Evolutionary conservation across 1,140 invertebrate species (phyloP).

Genomic region (Bombyx mandarina): DNA sequence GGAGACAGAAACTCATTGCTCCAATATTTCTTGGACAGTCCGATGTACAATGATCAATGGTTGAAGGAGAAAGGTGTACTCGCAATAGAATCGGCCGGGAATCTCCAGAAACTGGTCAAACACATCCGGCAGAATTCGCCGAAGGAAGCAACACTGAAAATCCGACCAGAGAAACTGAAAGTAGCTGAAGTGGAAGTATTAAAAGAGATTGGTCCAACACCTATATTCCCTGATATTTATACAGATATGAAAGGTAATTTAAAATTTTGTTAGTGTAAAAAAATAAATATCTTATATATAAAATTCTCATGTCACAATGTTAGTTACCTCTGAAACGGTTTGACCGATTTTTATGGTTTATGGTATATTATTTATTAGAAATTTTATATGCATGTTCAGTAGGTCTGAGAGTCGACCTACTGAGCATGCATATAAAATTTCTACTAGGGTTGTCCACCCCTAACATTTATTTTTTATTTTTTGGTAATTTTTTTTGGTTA

Average conservation of each 20-base stretch:
- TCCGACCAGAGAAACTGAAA: constrained; percentile 17
- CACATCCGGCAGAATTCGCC: constrained; percentile 37
- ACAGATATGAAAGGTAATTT: constrained; percentile 14
- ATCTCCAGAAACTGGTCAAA: constrained; percentile 34
- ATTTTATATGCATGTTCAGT: no score
- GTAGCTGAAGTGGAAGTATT: constrained; percentile 13
- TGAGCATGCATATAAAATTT: no score
- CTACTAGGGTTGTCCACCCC: no score
- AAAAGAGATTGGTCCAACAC: constrained; percentile 25
- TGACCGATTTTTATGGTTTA: no score
- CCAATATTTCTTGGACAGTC: constrained; percentile 46
- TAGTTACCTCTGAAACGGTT: no score
- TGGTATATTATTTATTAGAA: no score
- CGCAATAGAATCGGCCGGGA: constrained; percentile 34
- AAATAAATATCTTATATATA: no score
- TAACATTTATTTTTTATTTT: no score
- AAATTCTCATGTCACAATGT: no score
- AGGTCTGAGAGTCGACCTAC: no score
- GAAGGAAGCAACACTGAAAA: constrained; percentile 19
- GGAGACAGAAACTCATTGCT: constrained; percentile 47
- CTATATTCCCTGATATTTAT: constrained; percentile 16
- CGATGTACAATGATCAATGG: constrained; percentile 35
- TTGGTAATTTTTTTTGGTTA: no score
- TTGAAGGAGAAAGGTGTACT: constrained; percentile 28
- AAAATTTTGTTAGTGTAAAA: not conserved